Evolutionary conservation across 2,797 vertebrate genomes (phyloP).

Genomic region (Picus viridis): DNA sequence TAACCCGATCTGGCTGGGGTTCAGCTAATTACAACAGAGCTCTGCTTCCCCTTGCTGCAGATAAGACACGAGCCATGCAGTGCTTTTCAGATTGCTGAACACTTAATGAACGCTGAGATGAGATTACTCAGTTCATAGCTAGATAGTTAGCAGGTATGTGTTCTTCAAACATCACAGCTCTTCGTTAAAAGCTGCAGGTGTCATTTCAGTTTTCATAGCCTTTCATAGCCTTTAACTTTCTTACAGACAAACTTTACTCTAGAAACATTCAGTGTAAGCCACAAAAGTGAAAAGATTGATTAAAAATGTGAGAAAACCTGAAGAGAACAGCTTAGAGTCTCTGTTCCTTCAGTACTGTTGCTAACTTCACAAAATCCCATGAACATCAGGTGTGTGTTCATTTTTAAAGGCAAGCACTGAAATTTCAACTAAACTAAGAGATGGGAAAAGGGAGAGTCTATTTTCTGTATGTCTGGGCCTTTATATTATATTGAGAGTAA

Average conservation of each 20-base stretch:
- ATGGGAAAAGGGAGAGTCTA: neutral
- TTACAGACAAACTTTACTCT: neutral
- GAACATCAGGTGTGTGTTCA: neutral
- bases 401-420: neutral
- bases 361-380: neutral
- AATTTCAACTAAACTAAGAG: neutral
- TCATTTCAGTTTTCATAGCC: neutral
- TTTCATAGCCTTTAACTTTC: neutral
- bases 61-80: neutral
- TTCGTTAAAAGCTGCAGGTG: neutral
- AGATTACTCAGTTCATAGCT: conserved; percentile 37
- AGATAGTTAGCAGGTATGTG: conserved; percentile 21
- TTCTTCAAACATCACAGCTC: neutral
- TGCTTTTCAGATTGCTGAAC: conserved; percentile 32
- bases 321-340: neutral
- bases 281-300: neutral
- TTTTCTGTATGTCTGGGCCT: neutral
- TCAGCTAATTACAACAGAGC: conserved; percentile 18
- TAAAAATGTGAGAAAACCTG: neutral
- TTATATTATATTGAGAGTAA: neutral
- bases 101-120: conserved; percentile 26
- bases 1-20: neutral
- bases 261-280: neutral
- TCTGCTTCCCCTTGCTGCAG: conserved; percentile 13
- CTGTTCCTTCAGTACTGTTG: neutral